phyloP scores from a whole-genome alignment of 2,113 vertebrate species.

The Cyanistes caeruleus region DNA sequence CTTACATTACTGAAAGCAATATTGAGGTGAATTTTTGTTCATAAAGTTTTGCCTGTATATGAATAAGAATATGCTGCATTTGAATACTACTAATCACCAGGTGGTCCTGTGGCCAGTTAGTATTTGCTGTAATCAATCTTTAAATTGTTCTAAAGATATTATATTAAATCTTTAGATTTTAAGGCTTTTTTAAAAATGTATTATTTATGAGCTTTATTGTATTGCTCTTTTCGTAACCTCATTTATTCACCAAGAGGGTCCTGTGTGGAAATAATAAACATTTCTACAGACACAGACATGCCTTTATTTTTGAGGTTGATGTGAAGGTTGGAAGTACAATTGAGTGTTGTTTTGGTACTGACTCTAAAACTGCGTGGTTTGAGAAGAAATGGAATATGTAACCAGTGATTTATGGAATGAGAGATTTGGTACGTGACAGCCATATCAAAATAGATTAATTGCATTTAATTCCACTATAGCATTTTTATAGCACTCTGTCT shows the following conservation, averaged over 20 bases:
- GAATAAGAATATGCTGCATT: neutral
- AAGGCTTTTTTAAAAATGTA: neutral
- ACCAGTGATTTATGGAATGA: neutral
- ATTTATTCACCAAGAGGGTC: neutral
- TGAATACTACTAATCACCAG: neutral
- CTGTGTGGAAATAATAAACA: neutral
- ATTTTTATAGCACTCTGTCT: neutral
- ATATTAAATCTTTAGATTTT: neutral
- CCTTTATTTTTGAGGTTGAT: neutral
- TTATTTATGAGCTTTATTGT: neutral
- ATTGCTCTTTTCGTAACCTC: neutral
- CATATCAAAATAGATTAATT: neutral
- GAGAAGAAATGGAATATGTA: neutral
- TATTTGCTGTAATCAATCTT: neutral
- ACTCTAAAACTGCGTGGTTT: neutral
- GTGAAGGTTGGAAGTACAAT: neutral
- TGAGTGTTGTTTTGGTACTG: neutral
- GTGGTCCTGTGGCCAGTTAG: neutral
- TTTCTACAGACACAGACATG: neutral
- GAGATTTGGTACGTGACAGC: neutral
- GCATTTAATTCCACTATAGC: neutral
- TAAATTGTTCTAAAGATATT: neutral
- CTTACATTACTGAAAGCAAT: neutral
- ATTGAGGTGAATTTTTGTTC: neutral
- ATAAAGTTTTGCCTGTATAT: neutral